phyloP scores from a whole-genome alignment of 2,888 invertebrate species.

The Ommatoiulus sabulosus region DNA sequence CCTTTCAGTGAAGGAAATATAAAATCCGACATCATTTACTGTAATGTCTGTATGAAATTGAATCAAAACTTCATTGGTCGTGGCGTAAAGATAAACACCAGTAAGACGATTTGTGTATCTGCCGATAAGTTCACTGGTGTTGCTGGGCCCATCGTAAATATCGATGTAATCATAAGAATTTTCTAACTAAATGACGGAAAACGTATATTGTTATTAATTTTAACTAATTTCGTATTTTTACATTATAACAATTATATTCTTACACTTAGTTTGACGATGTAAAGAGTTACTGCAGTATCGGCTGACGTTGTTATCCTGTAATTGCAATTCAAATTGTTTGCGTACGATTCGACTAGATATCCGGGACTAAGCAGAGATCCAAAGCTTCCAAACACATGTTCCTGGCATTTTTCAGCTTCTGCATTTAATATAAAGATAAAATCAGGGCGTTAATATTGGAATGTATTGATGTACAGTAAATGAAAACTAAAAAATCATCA shows the following conservation, averaged over 20 bases:
- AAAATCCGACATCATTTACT: not conserved
- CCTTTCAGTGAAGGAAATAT: not conserved
- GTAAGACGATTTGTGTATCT: not conserved
- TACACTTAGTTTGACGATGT: not conserved
- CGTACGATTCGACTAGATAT: not conserved
- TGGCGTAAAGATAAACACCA: not conserved
- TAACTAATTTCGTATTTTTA: not conserved
- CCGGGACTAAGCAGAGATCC: conserved; percentile 6
- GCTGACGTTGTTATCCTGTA: not conserved
- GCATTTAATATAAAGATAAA: not conserved
- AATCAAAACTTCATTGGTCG: not conserved
- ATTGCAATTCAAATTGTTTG: not conserved
- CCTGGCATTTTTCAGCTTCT: not conserved
- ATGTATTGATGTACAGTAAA: not conserved
- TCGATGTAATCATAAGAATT: not conserved
- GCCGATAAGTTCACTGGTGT: not conserved
- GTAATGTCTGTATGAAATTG: not conserved
- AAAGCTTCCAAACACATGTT: not conserved
- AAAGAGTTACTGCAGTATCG: not conserved
- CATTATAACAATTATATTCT: not conserved
- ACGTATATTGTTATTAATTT: not conserved
- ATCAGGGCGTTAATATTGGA: not conserved
- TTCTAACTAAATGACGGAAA: not conserved
- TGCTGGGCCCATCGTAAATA: not conserved
- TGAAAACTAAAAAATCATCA: too few species aligned